Percentiles rank a stretch among this genome's conserved stretches.
phyloP scores from a whole-genome alignment of 2,797 vertebrate genomes.

The Furcifer pardalis region DNA sequence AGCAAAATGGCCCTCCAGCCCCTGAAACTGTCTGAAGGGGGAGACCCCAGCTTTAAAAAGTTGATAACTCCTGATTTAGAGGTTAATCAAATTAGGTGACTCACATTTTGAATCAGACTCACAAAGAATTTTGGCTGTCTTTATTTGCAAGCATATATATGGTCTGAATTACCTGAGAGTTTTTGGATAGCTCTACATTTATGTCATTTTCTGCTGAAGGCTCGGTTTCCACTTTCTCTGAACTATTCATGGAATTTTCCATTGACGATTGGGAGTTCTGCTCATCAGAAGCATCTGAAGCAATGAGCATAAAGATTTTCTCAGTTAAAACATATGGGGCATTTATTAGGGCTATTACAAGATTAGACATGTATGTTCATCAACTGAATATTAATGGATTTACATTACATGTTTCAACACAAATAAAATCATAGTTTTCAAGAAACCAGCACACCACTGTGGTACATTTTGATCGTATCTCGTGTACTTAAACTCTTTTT shows the following conservation, averaged over 20 bases:
- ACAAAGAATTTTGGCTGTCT: slow-evolving; percentile 32
- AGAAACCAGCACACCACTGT: background rate
- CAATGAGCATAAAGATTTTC: background rate
- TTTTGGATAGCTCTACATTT: slow-evolving; percentile 83
- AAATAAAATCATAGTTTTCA: background rate
- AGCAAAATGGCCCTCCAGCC: no score
- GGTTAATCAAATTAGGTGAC: background rate
- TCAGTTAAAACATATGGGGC: background rate
- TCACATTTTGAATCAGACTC: background rate
- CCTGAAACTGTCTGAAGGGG: no score
- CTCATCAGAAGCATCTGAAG: slow-evolving; percentile 79
- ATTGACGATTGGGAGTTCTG: slow-evolving; percentile 85
- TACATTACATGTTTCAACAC: background rate
- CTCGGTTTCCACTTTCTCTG: slow-evolving; percentile 88
- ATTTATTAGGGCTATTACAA: background rate
- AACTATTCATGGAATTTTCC: slow-evolving; percentile 86
- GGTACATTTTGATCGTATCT: no score
- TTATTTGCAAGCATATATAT: background rate
- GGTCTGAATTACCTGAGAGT: slow-evolving; percentile 87
- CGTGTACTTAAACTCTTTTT: no score
- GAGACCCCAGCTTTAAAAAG: no score
- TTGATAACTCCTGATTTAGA: no score
- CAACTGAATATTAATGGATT: background rate
- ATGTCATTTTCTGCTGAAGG: slow-evolving; percentile 86
- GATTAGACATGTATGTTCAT: background rate